A percentile compares a stretch with the other conserved stretches of the same genome.
These are phyloP conservation scores for Charanyca ferruginea DNA, from an alignment of 2,888 invertebrate genomes.

Conservation along the genomic window DNA sequence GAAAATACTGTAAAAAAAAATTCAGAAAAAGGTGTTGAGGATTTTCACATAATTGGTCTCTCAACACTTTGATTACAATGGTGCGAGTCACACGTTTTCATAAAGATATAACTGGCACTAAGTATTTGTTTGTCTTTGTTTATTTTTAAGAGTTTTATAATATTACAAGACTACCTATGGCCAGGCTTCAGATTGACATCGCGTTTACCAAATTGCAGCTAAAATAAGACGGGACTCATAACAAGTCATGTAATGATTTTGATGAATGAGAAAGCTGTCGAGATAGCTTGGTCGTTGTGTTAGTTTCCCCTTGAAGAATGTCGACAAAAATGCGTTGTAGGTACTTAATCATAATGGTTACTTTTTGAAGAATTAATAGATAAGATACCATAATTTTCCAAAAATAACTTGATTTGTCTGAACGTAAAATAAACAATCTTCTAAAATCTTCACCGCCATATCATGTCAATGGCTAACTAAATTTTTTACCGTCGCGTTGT, in stretches of 20 bases:
- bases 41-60: slow-evolving; percentile 10
- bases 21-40: slow-evolving; percentile 16
- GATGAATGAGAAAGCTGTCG: slow-evolving; percentile 32
- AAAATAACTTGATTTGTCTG: background rate
- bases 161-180: too few species aligned
- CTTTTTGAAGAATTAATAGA: slow-evolving; percentile 2
- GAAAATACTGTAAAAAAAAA: background rate
- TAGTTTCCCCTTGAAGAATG: background rate
- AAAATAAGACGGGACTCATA: background rate
- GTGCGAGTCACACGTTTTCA: too few species aligned
- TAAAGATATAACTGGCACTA: too few species aligned
- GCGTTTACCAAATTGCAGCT: background rate
- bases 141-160: too few species aligned
- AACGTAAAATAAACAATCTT: background rate
- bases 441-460: background rate
- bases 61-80: too few species aligned
- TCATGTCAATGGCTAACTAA: slow-evolving; percentile 8
- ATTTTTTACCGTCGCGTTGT: background rate
- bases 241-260: slow-evolving; percentile 10
- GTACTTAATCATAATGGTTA: slow-evolving; percentile 5
- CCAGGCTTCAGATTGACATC: background rate
- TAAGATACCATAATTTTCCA: background rate
- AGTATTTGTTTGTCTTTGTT: too few species aligned
- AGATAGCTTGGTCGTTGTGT: slow-evolving; percentile 18
- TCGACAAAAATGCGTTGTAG: background rate